Percentiles rank a stretch among this genome's conserved stretches.
Evolutionary conservation across 2,113 vertebrate species (phyloP).

Genomic region (Actinemys pallida): DNA sequence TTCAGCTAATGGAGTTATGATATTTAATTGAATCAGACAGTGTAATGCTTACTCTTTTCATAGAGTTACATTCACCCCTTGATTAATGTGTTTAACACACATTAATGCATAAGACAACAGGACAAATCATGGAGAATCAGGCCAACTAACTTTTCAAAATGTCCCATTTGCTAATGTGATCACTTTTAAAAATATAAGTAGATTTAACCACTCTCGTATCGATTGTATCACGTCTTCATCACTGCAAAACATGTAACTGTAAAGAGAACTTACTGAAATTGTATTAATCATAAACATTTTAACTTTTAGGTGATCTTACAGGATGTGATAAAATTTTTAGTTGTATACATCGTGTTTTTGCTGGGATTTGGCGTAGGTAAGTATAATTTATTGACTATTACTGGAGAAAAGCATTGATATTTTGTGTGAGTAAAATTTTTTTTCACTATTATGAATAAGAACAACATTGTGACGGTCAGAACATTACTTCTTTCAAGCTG

Average conservation of each 20-base stretch:
- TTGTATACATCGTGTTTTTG: constrained; percentile 85
- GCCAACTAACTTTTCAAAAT: background rate
- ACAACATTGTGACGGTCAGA: background rate
- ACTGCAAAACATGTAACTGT: background rate
- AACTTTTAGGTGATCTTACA: constrained; percentile 84
- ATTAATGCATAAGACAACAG: background rate
- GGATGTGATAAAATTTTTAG: constrained; percentile 85
- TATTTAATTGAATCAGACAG: background rate
- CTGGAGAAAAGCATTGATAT: constrained; percentile 39
- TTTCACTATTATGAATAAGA: constrained; percentile 21
- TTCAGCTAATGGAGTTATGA: background rate
- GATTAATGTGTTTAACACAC: background rate
- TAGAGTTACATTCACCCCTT: background rate
- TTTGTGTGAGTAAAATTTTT: constrained; percentile 35
- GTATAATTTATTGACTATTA: background rate
- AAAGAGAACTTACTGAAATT: background rate
- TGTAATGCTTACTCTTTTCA: background rate
- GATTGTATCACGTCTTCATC: background rate
- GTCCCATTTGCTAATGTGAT: background rate
- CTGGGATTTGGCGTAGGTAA: constrained; percentile 88
- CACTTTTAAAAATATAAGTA: background rate
- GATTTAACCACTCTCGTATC: background rate
- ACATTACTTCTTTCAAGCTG: background rate
- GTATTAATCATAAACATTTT: constrained; percentile 20
- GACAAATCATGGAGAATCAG: background rate